Conservation (phyloP, 2,797 vertebrate genomes). For the Vireo griseus region DNA sequence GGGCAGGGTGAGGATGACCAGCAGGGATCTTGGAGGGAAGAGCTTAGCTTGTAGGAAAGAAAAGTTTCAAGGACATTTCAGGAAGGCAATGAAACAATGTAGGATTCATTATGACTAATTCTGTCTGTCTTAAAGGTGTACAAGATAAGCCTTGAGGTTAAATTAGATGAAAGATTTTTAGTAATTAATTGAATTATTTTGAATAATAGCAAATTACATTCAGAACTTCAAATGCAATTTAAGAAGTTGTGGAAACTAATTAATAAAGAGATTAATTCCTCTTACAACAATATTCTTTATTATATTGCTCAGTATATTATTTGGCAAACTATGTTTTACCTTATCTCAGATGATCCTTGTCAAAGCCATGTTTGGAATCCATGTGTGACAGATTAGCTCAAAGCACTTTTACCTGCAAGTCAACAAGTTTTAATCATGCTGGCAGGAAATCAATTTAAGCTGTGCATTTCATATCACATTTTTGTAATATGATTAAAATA, state of each 20-base stretch:
- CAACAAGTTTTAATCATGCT: background rate
- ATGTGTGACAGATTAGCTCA: background rate
- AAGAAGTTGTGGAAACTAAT: background rate
- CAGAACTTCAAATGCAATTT: background rate
- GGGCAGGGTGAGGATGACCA: background rate
- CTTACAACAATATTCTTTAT: background rate
- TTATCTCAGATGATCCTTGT: background rate
- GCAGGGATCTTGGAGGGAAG: background rate
- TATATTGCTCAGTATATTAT: background rate
- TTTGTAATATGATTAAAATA: background rate
- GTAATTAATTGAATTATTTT: background rate
- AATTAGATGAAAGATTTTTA: background rate
- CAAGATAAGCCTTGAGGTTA: background rate
- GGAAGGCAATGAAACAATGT: background rate
- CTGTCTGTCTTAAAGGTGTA: background rate
- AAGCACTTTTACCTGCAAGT: background rate
- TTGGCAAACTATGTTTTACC: background rate
- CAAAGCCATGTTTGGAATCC: background rate
- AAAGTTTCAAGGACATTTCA: background rate
- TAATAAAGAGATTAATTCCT: background rate
- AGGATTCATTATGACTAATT: background rate
- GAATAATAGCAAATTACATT: background rate
- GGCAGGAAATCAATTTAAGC: background rate
- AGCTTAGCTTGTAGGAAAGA: background rate
- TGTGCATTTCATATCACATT: background rate